Conservation (phyloP, 1,140 invertebrate species). For the Drosophila bocki region DNA sequence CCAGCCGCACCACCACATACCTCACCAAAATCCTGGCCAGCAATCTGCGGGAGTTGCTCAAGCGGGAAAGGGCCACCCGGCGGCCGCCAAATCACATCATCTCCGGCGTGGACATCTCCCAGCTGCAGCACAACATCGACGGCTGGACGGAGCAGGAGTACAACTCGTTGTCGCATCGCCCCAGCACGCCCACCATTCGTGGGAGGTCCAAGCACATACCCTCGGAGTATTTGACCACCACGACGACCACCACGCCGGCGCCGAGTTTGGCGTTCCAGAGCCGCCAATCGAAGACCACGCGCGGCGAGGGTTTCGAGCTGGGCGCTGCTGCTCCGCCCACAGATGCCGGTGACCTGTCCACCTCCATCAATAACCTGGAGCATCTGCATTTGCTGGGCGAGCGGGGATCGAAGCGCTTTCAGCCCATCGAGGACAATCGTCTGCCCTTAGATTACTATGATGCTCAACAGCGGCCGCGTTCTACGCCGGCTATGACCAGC, state of each 20-base stretch:
- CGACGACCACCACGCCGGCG: slow-evolving; percentile 66
- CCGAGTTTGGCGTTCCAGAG: slow-evolving; percentile 43
- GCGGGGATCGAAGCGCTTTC: slow-evolving; percentile 53
- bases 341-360: slow-evolving; percentile 63
- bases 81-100: slow-evolving; percentile 77
- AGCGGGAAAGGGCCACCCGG: slow-evolving; percentile 72
- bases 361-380: slow-evolving; percentile 79
- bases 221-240: slow-evolving; percentile 90
- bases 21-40: slow-evolving; percentile 82
- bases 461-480: slow-evolving; percentile 10
- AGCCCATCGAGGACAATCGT: slow-evolving; percentile 68
- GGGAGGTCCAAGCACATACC: slow-evolving; percentile 90
- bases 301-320: slow-evolving; percentile 64
- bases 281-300: slow-evolving; percentile 75
- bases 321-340: slow-evolving; percentile 64
- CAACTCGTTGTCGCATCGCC: slow-evolving; percentile 86
- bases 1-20: slow-evolving; percentile 65
- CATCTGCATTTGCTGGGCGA: slow-evolving; percentile 59
- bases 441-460: slow-evolving; percentile 62
- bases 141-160: slow-evolving; percentile 93
- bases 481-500: slow-evolving; percentile 16
- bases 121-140: slow-evolving; percentile 92
- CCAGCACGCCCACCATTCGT: slow-evolving; percentile 87
- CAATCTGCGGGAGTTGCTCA: slow-evolving; percentile 76
- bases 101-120: slow-evolving; percentile 89